Conservation (phyloP, 2,888 invertebrate genomes). For the Noctuana brunneofusca region DNA sequence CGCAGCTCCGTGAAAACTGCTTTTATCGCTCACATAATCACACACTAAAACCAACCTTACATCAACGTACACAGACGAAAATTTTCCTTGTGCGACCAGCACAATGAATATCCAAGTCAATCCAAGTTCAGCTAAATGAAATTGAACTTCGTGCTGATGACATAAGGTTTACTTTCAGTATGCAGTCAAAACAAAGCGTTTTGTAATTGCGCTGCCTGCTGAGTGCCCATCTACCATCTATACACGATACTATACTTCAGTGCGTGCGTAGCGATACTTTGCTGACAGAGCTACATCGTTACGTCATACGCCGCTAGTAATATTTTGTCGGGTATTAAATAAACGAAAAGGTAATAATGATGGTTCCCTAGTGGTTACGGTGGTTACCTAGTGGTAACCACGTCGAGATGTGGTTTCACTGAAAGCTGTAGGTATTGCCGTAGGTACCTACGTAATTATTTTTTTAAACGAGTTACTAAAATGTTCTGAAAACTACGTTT, state of each 20-base stretch:
- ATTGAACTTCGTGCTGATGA: not conserved
- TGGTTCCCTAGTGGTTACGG: too few species aligned
- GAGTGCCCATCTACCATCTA: conserved; percentile 36
- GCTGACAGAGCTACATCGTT: conserved; percentile 34
- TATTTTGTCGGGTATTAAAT: conserved; percentile 13
- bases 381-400: too few species aligned
- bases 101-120: conserved; percentile 23
- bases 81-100: not conserved
- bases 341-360: not conserved
- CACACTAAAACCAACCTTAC: conserved; percentile 43
- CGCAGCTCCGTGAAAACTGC: conserved; percentile 70
- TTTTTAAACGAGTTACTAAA: too few species aligned
- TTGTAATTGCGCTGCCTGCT: conserved; percentile 44
- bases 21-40: conserved; percentile 56
- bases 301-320: conserved; percentile 37
- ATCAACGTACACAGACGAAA: not conserved
- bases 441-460: too few species aligned
- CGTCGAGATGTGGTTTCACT: too few species aligned
- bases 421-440: too few species aligned
- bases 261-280: conserved; percentile 40
- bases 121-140: conserved; percentile 29
- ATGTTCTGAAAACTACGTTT: too few species aligned
- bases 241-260: conserved; percentile 17
- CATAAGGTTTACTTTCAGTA: conserved; percentile 35
- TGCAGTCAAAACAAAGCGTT: conserved; percentile 40